A percentile compares a stretch with the other conserved stretches of the same genome.
phyloP scores from a whole-genome alignment of 2,888 invertebrate species.

The Agrenia bidenticulata region DNA sequence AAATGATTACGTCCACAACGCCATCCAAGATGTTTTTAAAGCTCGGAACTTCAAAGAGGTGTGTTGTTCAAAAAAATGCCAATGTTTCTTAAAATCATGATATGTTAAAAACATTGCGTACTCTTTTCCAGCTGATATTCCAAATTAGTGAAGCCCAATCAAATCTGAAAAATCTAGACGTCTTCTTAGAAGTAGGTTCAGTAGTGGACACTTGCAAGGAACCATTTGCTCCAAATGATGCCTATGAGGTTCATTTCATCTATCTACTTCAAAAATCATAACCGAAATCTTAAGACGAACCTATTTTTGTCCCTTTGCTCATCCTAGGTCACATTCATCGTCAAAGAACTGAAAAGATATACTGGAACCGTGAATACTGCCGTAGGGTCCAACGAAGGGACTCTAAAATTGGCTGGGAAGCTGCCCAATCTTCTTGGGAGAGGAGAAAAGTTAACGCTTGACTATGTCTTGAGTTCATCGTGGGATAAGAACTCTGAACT shows the following conservation, averaged over 20 bases:
- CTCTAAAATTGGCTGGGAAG: conserved; percentile 71
- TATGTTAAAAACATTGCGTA: no score
- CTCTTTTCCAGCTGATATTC: conserved; percentile 56
- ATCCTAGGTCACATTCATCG: conserved; percentile 76
- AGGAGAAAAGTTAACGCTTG: conserved; percentile 78
- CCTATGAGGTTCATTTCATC: conserved; percentile 73
- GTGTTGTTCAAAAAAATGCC: no score
- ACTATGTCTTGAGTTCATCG: conserved; percentile 82
- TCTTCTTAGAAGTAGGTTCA: conserved; percentile 82
- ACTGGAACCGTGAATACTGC: conserved; percentile 83
- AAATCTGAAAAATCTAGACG: conserved; percentile 78
- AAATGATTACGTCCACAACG: conserved; percentile 79
- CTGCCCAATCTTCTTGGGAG: conserved; percentile 84
- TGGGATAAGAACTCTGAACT: conserved; percentile 78
- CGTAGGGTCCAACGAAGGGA: conserved; percentile 89
- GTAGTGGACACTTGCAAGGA: conserved; percentile 85
- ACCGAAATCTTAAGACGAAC: neutral
- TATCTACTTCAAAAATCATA: no score
- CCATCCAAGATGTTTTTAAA: conserved; percentile 78
- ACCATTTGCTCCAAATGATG: conserved; percentile 72
- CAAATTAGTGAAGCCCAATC: conserved; percentile 66
- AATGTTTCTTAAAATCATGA: no score
- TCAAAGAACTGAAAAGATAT: conserved; percentile 78
- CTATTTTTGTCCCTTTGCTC: neutral
- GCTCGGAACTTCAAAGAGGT: conserved; percentile 85